Percentiles rank a stretch among this genome's conserved stretches.
Evolutionary conservation across 2,888 invertebrate species (phyloP).

Genomic region (Hypercompe scribonia): DNA sequence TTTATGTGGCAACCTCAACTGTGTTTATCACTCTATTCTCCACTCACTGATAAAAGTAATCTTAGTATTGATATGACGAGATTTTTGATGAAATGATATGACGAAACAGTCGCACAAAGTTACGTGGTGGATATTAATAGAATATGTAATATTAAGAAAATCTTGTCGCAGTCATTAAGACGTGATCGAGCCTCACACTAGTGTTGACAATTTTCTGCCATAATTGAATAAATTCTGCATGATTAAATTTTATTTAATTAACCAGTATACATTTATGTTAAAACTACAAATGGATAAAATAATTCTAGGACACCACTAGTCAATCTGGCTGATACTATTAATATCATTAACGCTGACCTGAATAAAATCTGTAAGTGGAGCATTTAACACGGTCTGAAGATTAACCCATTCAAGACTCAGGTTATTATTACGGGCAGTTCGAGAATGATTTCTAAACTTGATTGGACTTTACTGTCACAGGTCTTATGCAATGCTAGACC

Average conservation of each 20-base stretch:
- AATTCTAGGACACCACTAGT: too few relatives aligned
- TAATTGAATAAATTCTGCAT: background rate
- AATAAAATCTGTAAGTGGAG: too few relatives aligned
- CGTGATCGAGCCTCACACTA: background rate
- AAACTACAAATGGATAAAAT: too few relatives aligned
- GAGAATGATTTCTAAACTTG: too few relatives aligned
- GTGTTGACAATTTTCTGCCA: background rate
- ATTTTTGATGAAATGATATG: conserved; percentile 47
- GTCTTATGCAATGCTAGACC: too few relatives aligned
- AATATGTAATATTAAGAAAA: background rate
- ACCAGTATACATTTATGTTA: background rate
- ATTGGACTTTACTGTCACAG: too few relatives aligned
- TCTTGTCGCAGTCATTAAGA: background rate
- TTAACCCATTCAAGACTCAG: too few relatives aligned
- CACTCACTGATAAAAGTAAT: conserved; percentile 56
- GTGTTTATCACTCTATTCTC: conserved; percentile 53
- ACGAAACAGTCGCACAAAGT: conserved; percentile 31
- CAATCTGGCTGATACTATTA: too few relatives aligned
- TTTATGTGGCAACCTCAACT: conserved; percentile 34
- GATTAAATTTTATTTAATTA: background rate
- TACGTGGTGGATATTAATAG: background rate
- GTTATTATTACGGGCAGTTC: too few relatives aligned
- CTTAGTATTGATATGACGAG: conserved; percentile 52
- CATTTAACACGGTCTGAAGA: too few relatives aligned
- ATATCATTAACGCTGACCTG: too few relatives aligned